A percentile compares a stretch with the other conserved stretches of the same genome.
These are phyloP conservation scores for Liparis tanakae DNA, from an alignment of 2,797 vertebrate species.

Conservation along the genomic window DNA sequence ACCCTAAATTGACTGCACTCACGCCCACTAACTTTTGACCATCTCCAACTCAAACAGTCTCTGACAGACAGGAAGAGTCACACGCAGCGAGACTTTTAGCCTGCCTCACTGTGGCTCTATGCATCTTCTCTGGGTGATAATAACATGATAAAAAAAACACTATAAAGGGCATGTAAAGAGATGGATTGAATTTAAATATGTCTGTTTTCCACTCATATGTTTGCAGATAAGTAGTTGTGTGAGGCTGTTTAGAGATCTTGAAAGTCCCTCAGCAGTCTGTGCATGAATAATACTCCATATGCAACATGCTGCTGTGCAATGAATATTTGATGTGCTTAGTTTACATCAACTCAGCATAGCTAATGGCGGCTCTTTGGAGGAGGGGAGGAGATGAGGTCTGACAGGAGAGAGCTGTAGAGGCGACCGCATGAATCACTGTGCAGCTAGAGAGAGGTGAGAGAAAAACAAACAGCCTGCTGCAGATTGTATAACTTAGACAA, in stretches of 20 bases:
- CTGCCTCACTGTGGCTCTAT: neutral
- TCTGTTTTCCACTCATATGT: neutral
- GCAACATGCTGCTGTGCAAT: conserved; percentile 23
- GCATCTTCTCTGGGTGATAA: conserved; percentile 6
- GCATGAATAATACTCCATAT: conserved; percentile 33
- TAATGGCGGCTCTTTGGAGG: conserved; percentile 52
- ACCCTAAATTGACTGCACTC: neutral
- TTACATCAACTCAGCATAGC: conserved; percentile 37
- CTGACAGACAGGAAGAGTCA: neutral
- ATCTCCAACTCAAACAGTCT: neutral
- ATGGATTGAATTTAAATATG: conserved; percentile 6
- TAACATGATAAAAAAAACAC: neutral
- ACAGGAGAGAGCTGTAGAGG: conserved; percentile 40
- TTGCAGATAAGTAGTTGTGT: neutral
- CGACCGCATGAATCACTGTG: conserved; percentile 31
- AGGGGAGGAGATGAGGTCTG: conserved; percentile 40
- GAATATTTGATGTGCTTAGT: conserved; percentile 69
- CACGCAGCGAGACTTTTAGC: neutral
- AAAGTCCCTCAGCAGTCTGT: conserved; percentile 9
- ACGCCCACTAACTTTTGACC: neutral
- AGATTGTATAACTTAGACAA: neutral
- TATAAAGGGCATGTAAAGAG: conserved; percentile 4
- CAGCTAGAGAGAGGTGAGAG: conserved; percentile 2
- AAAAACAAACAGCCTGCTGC: conserved; percentile 22
- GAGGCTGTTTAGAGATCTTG: neutral